A percentile compares a stretch with the other conserved stretches of the same genome.
These are phyloP conservation scores for Spinus pinus DNA, from an alignment of 2,797 vertebrate genomes.

Conservation along the genomic window DNA sequence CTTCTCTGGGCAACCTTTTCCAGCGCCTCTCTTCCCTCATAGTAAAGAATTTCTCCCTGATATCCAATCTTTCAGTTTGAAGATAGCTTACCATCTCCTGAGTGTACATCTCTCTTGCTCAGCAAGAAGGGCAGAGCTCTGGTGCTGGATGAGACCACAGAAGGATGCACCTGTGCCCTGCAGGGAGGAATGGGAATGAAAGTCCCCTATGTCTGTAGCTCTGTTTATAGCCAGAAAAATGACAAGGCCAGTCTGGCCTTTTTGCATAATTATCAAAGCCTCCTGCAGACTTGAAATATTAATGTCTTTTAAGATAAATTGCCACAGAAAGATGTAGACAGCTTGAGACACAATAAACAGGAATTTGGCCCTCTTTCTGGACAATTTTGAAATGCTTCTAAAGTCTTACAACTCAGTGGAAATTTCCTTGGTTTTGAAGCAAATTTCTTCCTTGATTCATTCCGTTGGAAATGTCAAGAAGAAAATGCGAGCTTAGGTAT, in stretches of 20 bases:
- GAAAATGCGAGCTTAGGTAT: neutral
- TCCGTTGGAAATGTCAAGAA: neutral
- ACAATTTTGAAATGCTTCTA: neutral
- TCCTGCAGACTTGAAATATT: conserved; percentile 8
- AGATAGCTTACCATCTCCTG: neutral
- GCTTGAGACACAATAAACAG: neutral
- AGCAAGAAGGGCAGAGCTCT: neutral
- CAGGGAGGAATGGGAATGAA: neutral
- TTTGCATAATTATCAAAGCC: neutral
- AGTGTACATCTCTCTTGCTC: neutral
- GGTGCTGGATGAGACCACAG: neutral
- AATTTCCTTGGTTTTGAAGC: neutral
- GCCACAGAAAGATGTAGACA: neutral
- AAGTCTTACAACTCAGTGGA: neutral
- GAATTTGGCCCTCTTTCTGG: neutral
- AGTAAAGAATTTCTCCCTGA: neutral
- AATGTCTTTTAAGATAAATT: neutral
- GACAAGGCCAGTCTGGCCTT: neutral
- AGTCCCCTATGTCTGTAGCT: neutral
- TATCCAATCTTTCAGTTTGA: neutral
- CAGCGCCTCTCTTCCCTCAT: neutral
- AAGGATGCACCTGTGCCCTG: neutral
- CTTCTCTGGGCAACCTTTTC: neutral
- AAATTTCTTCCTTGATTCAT: neutral
- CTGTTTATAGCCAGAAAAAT: neutral